Base-by-base conservation (phyloP, 2,888 invertebrate species). In the Listrodromus nycthemerus region DNA sequence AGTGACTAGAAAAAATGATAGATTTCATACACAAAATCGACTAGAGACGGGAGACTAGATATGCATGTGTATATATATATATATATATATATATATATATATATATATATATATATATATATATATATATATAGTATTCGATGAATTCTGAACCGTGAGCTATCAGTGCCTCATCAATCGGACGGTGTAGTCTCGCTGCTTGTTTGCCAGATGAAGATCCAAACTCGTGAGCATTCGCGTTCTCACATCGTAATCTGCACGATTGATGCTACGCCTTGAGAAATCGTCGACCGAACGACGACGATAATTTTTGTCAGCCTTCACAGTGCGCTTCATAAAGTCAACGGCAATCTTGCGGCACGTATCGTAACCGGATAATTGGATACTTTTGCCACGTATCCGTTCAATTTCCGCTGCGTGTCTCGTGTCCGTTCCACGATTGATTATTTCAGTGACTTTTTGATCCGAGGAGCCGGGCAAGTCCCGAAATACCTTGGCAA, bases 111-210 rank as follows among this genome's bases (percentile, higher is more conserved):
- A 50, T 27, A 61, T 30, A 71, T n/a, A n/a, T n/a, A n/a, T n/a
- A 33, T 33, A 8, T 33, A 52, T n/a, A 50, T 52, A 50, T 27
- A 61, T 30, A 71, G 8, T 45, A 63, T 10, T 65, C 45, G 24
- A 61, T 30, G 19, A 78, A 27, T 71, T 41, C 41, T 37, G 33
- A 50, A 80, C 27, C 8, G n/a, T 21, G 13, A 10, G 0, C 19
- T 67, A 77, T 89, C 83, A 91, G 70, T 90, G 89, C 80, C 89
- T 90, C 93, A 92, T 92, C 75, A 93, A 86, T 41, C 89, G 90
- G 6, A 87, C 87, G 1, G 92, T 92, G 63, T 92, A 93, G 76
- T 93, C 92, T 71, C 90, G 90, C 80, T 93, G 92, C 82, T 92
- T 93, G 33, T 80, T 86, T 2, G 92, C 92, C 50, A 93, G 89